phyloP scores from a whole-genome alignment of 2,797 vertebrate genomes.

The Propithecus perrieri region DNA sequence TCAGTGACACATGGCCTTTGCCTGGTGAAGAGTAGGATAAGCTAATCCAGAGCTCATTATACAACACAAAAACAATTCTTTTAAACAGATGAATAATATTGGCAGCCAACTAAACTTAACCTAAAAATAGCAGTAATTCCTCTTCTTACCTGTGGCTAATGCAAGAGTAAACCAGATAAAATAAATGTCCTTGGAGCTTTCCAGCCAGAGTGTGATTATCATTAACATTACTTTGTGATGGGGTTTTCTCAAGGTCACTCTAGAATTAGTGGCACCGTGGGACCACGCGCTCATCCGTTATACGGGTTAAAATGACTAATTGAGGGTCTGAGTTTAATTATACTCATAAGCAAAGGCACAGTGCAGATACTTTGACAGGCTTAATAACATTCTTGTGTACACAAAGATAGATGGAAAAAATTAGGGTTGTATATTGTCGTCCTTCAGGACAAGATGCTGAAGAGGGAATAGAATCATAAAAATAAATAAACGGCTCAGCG shows the following conservation, averaged over 20 bases:
- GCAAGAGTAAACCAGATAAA: constrained; percentile 28
- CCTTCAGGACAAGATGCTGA: constrained; percentile 78
- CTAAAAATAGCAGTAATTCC: constrained; percentile 14
- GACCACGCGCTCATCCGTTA: constrained; percentile 54
- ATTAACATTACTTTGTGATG: constrained; percentile 9
- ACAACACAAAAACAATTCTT: neutral
- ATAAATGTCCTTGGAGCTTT: constrained; percentile 24
- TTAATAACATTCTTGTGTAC: constrained; percentile 51
- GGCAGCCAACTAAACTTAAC: neutral
- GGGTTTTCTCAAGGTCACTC: constrained; percentile 70
- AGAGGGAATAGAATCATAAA: constrained; percentile 79
- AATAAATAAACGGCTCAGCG: constrained; percentile 74
- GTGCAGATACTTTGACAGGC: constrained; percentile 12
- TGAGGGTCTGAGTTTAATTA: constrained; percentile 75
- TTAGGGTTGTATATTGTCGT: constrained; percentile 71
- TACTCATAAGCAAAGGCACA: constrained; percentile 50
- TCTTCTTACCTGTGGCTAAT: constrained; percentile 15
- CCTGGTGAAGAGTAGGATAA: neutral
- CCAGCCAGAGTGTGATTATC: neutral
- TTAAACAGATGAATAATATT: neutral
- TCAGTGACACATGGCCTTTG: no score
- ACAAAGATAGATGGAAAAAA: constrained; percentile 74
- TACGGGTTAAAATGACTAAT: constrained; percentile 72
- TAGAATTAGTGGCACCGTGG: constrained; percentile 44
- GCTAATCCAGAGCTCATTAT: neutral